These are phyloP conservation scores for Lasioglossum malachurum DNA, from an alignment of 2,888 invertebrate genomes.

Conservation along the genomic window DNA sequence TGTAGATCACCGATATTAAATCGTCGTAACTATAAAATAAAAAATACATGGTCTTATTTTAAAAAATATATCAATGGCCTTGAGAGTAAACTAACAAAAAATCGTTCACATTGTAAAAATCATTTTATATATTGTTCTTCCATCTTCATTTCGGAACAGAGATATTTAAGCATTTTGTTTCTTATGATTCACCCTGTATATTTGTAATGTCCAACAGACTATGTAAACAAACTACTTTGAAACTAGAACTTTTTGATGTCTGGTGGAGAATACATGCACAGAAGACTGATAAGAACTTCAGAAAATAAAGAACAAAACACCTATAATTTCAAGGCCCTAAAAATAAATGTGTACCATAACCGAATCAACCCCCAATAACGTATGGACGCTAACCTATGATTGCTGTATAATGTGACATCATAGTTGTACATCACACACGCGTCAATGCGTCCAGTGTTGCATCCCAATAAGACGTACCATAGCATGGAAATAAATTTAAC, in stretches of 20 bases:
- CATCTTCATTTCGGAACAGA: background rate
- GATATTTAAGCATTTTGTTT: background rate
- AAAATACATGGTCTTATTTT: background rate
- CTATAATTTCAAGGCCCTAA: slow-evolving; percentile 62
- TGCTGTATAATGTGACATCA: slow-evolving; percentile 83
- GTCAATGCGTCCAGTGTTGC: slow-evolving; percentile 82
- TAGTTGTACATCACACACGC: slow-evolving; percentile 83
- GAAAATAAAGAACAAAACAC: slow-evolving; percentile 58
- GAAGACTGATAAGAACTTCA: slow-evolving; percentile 50
- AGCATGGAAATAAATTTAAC: slow-evolving; percentile 84
- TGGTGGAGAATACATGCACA: slow-evolving; percentile 57
- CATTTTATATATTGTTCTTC: background rate
- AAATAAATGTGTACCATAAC: slow-evolving; percentile 77
- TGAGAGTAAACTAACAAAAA: background rate
- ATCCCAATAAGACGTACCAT: slow-evolving; percentile 83
- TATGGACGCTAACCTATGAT: slow-evolving; percentile 84
- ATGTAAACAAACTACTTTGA: slow-evolving; percentile 24
- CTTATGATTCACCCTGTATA: background rate
- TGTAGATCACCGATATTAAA: background rate
- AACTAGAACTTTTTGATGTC: slow-evolving; percentile 42
- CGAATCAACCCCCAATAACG: slow-evolving; percentile 80
- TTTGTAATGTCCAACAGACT: slow-evolving; percentile 24
- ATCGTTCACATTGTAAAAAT: background rate
- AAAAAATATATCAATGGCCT: background rate
- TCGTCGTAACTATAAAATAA: background rate